Evolutionary conservation across 1,140 invertebrate species (phyloP).

Genomic region (Melanaphis sacchari): DNA sequence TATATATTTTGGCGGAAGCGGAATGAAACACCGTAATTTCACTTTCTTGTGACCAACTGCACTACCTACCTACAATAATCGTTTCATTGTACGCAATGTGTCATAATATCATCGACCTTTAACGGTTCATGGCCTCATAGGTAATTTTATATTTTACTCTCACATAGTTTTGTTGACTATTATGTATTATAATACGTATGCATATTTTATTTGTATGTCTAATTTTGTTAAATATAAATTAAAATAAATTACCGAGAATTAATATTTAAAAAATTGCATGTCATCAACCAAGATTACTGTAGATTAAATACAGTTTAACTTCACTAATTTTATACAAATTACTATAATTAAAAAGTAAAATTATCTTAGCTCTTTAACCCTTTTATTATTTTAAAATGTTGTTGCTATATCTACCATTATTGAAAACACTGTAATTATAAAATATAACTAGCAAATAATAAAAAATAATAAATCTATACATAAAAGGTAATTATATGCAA

Average conservation of each 20-base stretch:
- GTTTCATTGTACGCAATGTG: not conserved
- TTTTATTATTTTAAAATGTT: too few species aligned
- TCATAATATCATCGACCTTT: not conserved
- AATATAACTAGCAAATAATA: too few species aligned
- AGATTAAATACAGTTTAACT: not conserved
- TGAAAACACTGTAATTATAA: too few species aligned
- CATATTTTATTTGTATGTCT: too few species aligned
- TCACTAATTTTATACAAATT: not conserved
- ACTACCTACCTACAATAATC: not conserved
- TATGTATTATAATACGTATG: not conserved
- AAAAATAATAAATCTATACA: too few species aligned
- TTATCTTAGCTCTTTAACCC: too few species aligned
- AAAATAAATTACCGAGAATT: not conserved
- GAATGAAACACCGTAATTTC: not conserved
- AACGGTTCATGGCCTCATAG: not conserved
- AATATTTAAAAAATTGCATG: not conserved
- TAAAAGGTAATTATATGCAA: too few species aligned
- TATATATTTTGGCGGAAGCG: not conserved
- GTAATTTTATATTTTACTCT: not conserved
- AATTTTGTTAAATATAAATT: not conserved
- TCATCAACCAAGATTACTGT: not conserved
- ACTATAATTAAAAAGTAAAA: too few species aligned
- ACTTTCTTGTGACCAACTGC: not conserved
- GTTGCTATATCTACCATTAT: too few species aligned
- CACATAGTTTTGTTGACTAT: not conserved